Base-by-base conservation (phyloP, 2,888 invertebrate species). In the Julus scandinavius region DNA sequence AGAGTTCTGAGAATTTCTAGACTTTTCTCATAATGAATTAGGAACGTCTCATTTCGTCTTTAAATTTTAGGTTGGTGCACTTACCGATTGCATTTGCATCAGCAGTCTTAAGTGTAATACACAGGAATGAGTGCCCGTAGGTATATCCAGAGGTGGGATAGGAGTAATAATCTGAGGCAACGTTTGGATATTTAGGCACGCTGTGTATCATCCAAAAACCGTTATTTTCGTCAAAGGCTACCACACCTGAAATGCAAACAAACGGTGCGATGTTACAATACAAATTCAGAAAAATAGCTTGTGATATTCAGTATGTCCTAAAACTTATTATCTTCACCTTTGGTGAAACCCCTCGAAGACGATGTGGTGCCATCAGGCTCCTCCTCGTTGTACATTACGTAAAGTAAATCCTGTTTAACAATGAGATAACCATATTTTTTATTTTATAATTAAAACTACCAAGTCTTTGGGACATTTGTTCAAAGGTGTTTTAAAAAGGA, bases 151-250 rank as follows among this genome's bases (percentile, higher is more conserved):
- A 95, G 0, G 93, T 89, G 0, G 98, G 97, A 93, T 96, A 98
- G 41, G 91, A 91, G 91, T 95, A 90, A n/a, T 88, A 63, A 41
- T 88, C 87, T 54, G 90, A 83, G 6, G 90, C 90, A 2, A 89
- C 83, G 6, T 95, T 94, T 1, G 98, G 98, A 93, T 95, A 99
- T 91, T 95, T 94, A 0, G 99, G 99, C 38, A 98, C 96, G 29
- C 98, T 98, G 93, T 99, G 98, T 83, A 98, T 94, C 89, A 99
- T 92, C 98, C 98, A 99, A 91, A 98, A 94, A 1, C 97, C 98
- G 29, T 94, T 94, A 17, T 93, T 93, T 87, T 94, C 94, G 91
- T 96, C 95, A 0, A 95, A 95, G 87, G 96, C 93, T 7, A 97
- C 93, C 0, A 96, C 95, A n/a, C 98, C 89, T 89, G 86, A 29